A percentile compares a stretch with the other conserved stretches of the same genome.
These are phyloP conservation scores for Gastrophysa polygoni DNA, from an alignment of 2,888 invertebrate species.

Conservation along the genomic window DNA sequence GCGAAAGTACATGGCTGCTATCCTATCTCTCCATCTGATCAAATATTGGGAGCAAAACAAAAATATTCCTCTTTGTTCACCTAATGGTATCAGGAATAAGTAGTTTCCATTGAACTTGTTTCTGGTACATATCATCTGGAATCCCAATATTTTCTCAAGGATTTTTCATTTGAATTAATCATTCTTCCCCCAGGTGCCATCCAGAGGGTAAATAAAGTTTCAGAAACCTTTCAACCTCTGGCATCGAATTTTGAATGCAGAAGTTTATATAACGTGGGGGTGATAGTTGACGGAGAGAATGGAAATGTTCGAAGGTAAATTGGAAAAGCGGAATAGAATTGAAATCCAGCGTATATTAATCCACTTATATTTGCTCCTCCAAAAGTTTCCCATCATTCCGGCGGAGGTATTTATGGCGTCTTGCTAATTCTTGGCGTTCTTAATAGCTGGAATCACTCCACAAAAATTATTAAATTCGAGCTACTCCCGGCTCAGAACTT, in stretches of 20 bases:
- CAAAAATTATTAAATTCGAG: conserved; percentile 24
- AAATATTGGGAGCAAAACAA: too few species aligned
- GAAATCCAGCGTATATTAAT: conserved; percentile 28
- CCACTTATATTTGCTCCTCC: conserved; percentile 28
- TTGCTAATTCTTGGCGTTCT: conserved; percentile 22
- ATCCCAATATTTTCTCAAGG: too few species aligned
- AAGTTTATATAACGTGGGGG: not conserved
- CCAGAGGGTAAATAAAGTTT: not conserved
- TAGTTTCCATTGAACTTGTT: too few species aligned
- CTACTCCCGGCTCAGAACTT: conserved; percentile 14
- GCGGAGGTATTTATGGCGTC: conserved; percentile 8
- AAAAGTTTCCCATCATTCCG: conserved; percentile 16
- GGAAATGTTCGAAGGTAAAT: conserved; percentile 15
- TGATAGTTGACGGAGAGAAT: not conserved
- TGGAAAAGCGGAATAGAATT: conserved; percentile 29
- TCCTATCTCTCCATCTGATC: too few species aligned
- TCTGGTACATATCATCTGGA: too few species aligned
- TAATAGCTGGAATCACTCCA: conserved; percentile 19
- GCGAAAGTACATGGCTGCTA: too few species aligned
- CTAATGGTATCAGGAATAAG: too few species aligned
- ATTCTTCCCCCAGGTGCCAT: too few species aligned
- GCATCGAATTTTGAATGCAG: not conserved
- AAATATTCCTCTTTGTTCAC: too few species aligned
- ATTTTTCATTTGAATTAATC: too few species aligned
- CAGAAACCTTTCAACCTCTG: not conserved